Evolutionary conservation across 64 coral and sea anemone species (phyloP), one percentile per base, ranked within the genome.

Genomic region (Montipora capricornis): DNA sequence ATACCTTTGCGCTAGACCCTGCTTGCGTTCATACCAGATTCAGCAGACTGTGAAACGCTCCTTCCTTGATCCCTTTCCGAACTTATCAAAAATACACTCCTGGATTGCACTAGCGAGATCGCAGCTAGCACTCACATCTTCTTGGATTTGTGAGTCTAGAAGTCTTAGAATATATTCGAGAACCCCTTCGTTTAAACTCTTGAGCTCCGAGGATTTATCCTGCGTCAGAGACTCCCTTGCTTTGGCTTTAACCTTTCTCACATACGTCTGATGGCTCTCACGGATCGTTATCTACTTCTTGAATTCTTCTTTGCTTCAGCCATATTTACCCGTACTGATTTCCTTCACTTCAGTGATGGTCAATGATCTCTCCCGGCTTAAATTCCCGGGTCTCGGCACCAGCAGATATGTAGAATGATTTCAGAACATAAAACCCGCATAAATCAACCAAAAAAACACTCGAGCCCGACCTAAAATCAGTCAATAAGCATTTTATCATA

Each of bases 71-170:
- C 64, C 11, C 4, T 68, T 15, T 68, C 64, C 64, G 64, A 19
- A 15, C 4, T 68, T 68, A 68, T 68, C 64, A 14, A 68, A 12
- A 68, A 68, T 68, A 17, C 64, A 68, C 58, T 64, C 59, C 13
- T 84, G 66, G 4, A 84, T 68, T 13, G 81, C 81, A 64, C 81
- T 84, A 22, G 66, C 55, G 81, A 84, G 46, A 9, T 84, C 81
- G 20, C 81, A 84, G 22, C 81, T 84, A 14, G 12, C 4, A 8
- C 44, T 68, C 57, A 84, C 81, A 14, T 84, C 55, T 84, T 64
- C 20, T 64, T 64, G 57, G 22, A 84, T 37, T 84, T 47, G 44
- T 9, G 71, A 74, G 12, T 76, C 74, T 45, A 76, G 74, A 29
- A 29, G 29, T 29, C 29, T 1, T 29, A 29, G 29, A 29, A 29